Percentiles rank a stretch among this genome's conserved stretches.
phyloP scores from a whole-genome alignment of 2,797 vertebrate species.

The Scomberomorus guttatus region DNA sequence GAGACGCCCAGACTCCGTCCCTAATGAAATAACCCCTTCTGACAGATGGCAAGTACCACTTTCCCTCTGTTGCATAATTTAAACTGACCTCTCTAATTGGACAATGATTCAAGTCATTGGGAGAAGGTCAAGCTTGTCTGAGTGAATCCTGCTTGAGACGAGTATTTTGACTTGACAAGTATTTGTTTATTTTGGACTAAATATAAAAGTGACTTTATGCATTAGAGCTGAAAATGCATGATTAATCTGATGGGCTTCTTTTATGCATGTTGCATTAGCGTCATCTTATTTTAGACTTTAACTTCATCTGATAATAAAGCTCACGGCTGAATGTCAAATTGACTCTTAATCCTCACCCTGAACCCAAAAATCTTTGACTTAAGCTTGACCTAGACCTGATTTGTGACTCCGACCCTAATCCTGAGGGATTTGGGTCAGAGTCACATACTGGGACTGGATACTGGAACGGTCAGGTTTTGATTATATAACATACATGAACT shows the following conservation, averaged over 20 bases:
- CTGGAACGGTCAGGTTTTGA: conserved; percentile 1
- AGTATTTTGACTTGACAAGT: no score
- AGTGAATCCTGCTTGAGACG: conserved; percentile 54
- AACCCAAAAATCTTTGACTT: conserved; percentile 42
- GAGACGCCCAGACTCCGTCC: conserved; percentile 36
- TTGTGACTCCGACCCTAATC: conserved; percentile 57
- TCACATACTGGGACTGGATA: conserved; percentile 11
- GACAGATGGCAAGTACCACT: conserved; percentile 74
- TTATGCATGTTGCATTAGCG: conserved; percentile 29
- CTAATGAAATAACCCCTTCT: conserved; percentile 73
- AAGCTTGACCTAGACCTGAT: conserved; percentile 39
- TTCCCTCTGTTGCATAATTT: conserved; percentile 75
- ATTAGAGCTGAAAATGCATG: conserved; percentile 27
- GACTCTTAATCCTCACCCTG: conserved; percentile 35
- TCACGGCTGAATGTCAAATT: conserved; percentile 11
- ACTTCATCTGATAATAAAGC: background rate
- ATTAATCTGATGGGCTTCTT: conserved; percentile 26
- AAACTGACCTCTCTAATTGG: conserved; percentile 79
- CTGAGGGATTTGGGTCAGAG: conserved; percentile 47
- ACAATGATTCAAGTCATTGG: conserved; percentile 76
- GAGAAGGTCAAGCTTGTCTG: conserved; percentile 73
- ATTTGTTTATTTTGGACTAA: conserved; percentile 55
- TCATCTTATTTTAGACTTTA: conserved; percentile 19
- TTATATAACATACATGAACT: conserved; percentile 6
- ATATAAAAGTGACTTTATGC: conserved; percentile 49